These are phyloP conservation scores for Muscidifurax raptorellus DNA, from an alignment of 1,140 invertebrate species.

Conservation along the genomic window DNA sequence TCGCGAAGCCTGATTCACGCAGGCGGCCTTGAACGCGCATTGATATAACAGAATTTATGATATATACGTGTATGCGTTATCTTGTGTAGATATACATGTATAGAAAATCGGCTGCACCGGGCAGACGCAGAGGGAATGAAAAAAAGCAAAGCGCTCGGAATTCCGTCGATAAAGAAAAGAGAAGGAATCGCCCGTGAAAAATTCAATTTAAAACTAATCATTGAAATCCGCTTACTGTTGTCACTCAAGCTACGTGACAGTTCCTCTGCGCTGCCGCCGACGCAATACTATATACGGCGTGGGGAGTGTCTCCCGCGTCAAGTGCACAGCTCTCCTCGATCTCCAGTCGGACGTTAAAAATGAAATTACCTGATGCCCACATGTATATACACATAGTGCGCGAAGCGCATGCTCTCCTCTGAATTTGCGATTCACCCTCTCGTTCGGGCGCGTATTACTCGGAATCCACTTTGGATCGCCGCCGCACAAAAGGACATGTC, in stretches of 20 bases:
- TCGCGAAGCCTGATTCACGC: background rate
- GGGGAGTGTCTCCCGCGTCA: constrained; percentile 23
- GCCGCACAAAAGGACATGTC: constrained; percentile 60
- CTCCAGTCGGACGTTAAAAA: constrained; percentile 60
- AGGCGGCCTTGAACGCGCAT: background rate
- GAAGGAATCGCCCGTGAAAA: constrained; percentile 14
- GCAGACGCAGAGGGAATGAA: background rate
- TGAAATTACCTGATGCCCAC: constrained; percentile 63
- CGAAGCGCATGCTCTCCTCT: background rate
- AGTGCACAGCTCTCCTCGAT: constrained; percentile 6
- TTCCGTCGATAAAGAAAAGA: background rate
- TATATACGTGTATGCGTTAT: background rate
- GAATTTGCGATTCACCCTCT: constrained; percentile 71
- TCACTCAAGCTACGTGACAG: constrained; percentile 37
- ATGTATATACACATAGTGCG: background rate
- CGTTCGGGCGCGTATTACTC: constrained; percentile 64
- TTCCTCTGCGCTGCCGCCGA: background rate
- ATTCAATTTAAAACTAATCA: constrained; percentile 55
- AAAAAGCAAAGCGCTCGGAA: background rate
- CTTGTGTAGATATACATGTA: background rate
- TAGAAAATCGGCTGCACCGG: background rate
- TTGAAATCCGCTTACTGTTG: constrained; percentile 47
- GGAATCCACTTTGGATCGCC: constrained; percentile 67
- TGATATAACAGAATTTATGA: background rate
- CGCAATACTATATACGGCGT: background rate